These are phyloP conservation scores for Aptenodytes patagonicus DNA, from an alignment of 2,113 vertebrate genomes.

Conservation along the genomic window DNA sequence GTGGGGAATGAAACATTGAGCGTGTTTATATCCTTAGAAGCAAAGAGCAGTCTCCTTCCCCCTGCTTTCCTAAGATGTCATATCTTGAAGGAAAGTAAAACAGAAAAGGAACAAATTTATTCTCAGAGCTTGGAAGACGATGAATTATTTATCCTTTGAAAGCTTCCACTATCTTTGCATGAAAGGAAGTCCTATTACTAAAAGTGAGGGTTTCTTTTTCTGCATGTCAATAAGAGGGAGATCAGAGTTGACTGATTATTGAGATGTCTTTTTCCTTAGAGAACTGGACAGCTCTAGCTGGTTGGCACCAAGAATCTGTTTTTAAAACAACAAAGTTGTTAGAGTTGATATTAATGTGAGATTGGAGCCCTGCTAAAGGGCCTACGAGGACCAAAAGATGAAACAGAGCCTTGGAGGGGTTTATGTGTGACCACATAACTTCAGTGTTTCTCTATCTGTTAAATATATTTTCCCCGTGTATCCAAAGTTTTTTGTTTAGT, in stretches of 20 bases:
- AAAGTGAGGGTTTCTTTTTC: conserved; percentile 66
- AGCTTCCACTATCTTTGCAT: conserved; percentile 69
- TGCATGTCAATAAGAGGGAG: conserved; percentile 62
- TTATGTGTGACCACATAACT: conserved; percentile 35
- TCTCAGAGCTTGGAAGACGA: conserved; percentile 65
- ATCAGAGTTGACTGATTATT: conserved; percentile 58
- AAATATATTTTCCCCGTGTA: background rate
- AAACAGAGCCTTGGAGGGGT: conserved; percentile 11
- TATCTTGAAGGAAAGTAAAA: conserved; percentile 75
- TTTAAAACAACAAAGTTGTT: conserved; percentile 61
- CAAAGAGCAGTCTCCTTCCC: conserved; percentile 58
- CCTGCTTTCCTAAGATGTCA: conserved; percentile 63
- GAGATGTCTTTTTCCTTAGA: conserved; percentile 39
- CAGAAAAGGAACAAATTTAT: conserved; percentile 76
- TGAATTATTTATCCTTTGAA: conserved; percentile 78
- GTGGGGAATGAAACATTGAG: conserved; percentile 52
- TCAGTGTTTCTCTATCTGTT: background rate
- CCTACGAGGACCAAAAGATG: background rate
- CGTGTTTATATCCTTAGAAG: conserved; percentile 64
- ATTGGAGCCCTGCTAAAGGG: conserved; percentile 14
- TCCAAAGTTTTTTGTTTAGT: background rate
- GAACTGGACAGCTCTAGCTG: conserved; percentile 20
- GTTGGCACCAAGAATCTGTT: conserved; percentile 6
- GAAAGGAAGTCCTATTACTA: conserved; percentile 68
- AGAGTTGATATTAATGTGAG: conserved; percentile 43